phyloP scores from a whole-genome alignment of 2,888 invertebrate genomes.

The Perizoma flavofasciatum region DNA sequence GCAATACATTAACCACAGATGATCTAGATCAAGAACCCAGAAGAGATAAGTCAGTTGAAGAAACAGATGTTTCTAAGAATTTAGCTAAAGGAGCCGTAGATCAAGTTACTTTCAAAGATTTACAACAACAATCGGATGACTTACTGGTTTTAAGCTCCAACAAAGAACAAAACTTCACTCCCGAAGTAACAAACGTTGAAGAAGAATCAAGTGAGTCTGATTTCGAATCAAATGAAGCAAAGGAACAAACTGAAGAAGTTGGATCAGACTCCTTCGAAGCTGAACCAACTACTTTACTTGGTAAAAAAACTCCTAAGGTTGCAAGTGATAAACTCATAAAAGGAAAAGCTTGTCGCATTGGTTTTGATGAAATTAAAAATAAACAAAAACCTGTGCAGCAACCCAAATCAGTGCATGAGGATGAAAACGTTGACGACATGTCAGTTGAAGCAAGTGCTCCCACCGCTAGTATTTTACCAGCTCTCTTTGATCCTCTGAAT shows the following conservation, averaged over 20 bases:
- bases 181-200: slow-evolving; percentile 6
- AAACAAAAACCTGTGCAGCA: slow-evolving; percentile 1
- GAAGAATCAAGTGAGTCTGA: slow-evolving; percentile 4
- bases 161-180: slow-evolving; percentile 20
- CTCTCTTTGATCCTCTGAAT: slow-evolving; percentile 25
- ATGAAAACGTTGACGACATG: slow-evolving; percentile 45
- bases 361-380: slow-evolving; percentile 10
- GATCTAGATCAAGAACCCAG: slow-evolving; percentile 1
- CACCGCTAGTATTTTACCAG: slow-evolving; percentile 39
- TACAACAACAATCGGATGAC: slow-evolving; percentile 64
- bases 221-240: slow-evolving; percentile 6
- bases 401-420: slow-evolving; percentile 15
- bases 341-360: slow-evolving; percentile 19
- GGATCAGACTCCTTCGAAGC: slow-evolving; percentile 1
- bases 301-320: background rate
- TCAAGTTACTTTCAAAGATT: slow-evolving; percentile 49
- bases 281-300: slow-evolving; percentile 2
- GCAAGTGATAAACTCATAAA: background rate
- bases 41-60: background rate
- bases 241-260: slow-evolving; percentile 2
- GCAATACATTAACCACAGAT: slow-evolving; percentile 3
- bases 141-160: slow-evolving; percentile 46
- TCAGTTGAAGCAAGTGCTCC: slow-evolving; percentile 55
- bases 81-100: slow-evolving; percentile 8
- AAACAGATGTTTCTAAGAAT: slow-evolving; percentile 9